Percentiles rank a stretch among this genome's conserved stretches.
phyloP scores from a whole-genome alignment of 53 echinoderm and acorn worm genomes.

The Henricia sp. region DNA sequence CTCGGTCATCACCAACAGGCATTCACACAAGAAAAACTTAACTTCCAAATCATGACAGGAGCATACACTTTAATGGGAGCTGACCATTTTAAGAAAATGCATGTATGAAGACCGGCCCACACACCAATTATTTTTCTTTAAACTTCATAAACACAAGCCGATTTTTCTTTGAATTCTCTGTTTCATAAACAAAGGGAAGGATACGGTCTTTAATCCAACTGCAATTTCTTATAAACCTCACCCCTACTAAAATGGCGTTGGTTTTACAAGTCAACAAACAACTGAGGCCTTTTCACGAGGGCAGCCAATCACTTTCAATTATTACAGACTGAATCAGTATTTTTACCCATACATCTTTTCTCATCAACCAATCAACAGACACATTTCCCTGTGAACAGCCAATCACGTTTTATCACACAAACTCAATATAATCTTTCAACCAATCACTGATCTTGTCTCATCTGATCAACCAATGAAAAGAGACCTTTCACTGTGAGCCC shows the following conservation, averaged over 20 bases:
- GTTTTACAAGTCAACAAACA: no score
- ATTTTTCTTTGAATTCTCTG: not conserved
- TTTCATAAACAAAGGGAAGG: slow-evolving; percentile 14
- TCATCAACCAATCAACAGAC: not conserved
- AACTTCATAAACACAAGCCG: not conserved
- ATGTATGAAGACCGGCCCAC: no score
- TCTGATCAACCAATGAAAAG: not conserved
- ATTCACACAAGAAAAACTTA: no score
- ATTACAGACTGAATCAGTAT: no score
- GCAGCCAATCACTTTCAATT: no score
- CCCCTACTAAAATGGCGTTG: not conserved
- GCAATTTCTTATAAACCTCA: not conserved
- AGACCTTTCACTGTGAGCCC: not conserved
- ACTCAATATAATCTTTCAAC: not conserved
- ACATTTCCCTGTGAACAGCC: slow-evolving; percentile 2
- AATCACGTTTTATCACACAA: not conserved
- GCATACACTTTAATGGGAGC: no score
- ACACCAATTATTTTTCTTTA: no score
- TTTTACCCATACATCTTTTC: not conserved
- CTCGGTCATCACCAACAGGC: no score
- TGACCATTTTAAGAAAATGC: no score
- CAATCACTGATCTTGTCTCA: not conserved
- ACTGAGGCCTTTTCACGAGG: no score
- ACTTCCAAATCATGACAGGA: no score
- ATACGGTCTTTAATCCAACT: not conserved